Conservation (phyloP, 1,140 invertebrate genomes). For the Orchesella cincta region DNA sequence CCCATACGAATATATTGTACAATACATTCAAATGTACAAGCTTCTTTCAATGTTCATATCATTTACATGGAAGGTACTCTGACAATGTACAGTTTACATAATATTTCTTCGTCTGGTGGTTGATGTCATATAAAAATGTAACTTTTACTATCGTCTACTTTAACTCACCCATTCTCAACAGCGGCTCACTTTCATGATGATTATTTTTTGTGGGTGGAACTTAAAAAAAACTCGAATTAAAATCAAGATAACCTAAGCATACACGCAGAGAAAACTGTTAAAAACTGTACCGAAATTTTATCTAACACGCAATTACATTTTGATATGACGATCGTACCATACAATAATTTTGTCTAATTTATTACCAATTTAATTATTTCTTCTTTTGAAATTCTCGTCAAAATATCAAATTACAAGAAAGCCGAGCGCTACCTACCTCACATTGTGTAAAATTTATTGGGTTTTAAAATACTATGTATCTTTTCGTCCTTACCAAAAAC, state of each 20-base stretch:
- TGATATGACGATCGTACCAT: neutral
- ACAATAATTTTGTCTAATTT: too few species aligned
- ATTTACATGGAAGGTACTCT: conserved; percentile 17
- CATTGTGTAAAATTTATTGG: too few species aligned
- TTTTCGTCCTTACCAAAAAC: too few species aligned
- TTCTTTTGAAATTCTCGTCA: too few species aligned
- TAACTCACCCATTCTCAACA: neutral
- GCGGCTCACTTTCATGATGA: neutral
- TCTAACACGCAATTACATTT: neutral
- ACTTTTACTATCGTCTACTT: neutral
- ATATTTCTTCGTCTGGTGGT: neutral
- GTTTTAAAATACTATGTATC: too few species aligned
- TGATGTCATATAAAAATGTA: neutral
- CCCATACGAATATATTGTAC: neutral
- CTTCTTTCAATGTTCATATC: neutral
- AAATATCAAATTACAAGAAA: too few species aligned
- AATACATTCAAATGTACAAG: conserved; percentile 26
- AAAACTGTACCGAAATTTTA: neutral
- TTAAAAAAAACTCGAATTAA: too few species aligned
- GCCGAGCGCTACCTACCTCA: too few species aligned
- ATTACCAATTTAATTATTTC: too few species aligned
- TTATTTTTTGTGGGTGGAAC: too few species aligned
- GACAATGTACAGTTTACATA: conserved; percentile 9
- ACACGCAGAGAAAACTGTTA: too few species aligned
- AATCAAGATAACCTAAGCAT: too few species aligned